phyloP scores from a whole-genome alignment of 2,797 vertebrate genomes.

The Clarias laeviceps region DNA sequence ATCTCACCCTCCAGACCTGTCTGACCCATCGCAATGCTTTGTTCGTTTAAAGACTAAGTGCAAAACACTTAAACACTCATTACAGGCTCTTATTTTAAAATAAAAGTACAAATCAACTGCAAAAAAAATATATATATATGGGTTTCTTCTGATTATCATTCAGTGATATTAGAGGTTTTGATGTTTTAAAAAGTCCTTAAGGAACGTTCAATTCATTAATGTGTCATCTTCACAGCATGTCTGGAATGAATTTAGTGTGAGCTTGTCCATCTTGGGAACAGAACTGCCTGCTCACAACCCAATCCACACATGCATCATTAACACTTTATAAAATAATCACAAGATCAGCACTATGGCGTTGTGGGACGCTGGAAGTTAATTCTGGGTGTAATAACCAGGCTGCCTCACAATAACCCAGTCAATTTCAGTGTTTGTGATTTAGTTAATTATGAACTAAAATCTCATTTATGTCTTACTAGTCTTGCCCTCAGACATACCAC shows the following conservation, averaged over 20 bases:
- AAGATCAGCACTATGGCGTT: constrained; percentile 1
- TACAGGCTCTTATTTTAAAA: neutral
- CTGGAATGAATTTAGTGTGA: neutral
- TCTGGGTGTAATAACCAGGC: constrained; percentile 6
- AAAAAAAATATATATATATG: no score
- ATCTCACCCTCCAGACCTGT: no score
- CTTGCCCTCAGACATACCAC: no score
- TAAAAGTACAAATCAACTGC: neutral
- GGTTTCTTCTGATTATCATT: neutral
- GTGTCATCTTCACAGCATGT: neutral
- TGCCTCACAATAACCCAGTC: neutral
- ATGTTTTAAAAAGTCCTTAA: neutral
- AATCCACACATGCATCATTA: neutral
- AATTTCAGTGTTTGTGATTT: neutral
- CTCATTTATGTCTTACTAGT: neutral
- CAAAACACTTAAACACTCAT: neutral
- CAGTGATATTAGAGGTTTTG: no score
- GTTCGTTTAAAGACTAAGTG: no score
- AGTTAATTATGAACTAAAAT: constrained; percentile 19
- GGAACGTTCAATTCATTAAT: neutral
- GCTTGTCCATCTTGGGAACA: neutral
- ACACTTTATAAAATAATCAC: constrained; percentile 23
- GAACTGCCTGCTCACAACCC: neutral
- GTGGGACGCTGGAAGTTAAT: constrained; percentile 18
- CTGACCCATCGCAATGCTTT: neutral